Evolutionary conservation across 2,888 invertebrate genomes (phyloP).

Genomic region (Stegophylla sp.): DNA sequence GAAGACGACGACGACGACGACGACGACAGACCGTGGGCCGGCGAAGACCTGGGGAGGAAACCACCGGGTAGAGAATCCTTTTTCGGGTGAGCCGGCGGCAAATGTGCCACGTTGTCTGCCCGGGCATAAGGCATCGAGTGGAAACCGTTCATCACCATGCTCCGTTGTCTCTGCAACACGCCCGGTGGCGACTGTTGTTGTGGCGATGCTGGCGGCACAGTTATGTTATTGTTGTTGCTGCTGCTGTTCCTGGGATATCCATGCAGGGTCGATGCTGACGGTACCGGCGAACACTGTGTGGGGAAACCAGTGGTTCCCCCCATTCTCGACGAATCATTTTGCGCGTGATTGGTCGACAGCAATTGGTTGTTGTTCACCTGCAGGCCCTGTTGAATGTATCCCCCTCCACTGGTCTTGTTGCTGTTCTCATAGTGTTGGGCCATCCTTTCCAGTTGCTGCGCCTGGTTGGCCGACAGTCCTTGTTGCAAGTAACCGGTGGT

Average conservation of each 20-base stretch:
- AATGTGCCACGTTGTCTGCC: slow-evolving; percentile 30
- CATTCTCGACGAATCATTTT: not conserved
- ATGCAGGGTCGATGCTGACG: not conserved
- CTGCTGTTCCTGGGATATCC: too few species aligned
- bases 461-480: slow-evolving; percentile 45
- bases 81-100: slow-evolving; percentile 51
- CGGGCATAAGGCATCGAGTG: slow-evolving; percentile 49
- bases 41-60: not conserved
- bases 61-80: slow-evolving; percentile 15
- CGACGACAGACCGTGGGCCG: not conserved
- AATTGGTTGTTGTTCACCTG: slow-evolving; percentile 63
- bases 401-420: slow-evolving; percentile 30
- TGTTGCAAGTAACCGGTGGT: slow-evolving; percentile 39
- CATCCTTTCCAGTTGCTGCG: slow-evolving; percentile 54
- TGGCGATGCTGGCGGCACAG: too few species aligned
- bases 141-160: slow-evolving; percentile 53
- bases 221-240: too few species aligned
- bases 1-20: too few species aligned
- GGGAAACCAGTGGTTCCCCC: not conserved
- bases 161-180: slow-evolving; percentile 40
- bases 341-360: too few species aligned
- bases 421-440: slow-evolving; percentile 39
- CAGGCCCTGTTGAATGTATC: slow-evolving; percentile 53
- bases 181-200: slow-evolving; percentile 17
- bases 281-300: slow-evolving; percentile 2